phyloP scores from a whole-genome alignment of 2,797 vertebrate genomes.

The Enteromius treurensis region DNA sequence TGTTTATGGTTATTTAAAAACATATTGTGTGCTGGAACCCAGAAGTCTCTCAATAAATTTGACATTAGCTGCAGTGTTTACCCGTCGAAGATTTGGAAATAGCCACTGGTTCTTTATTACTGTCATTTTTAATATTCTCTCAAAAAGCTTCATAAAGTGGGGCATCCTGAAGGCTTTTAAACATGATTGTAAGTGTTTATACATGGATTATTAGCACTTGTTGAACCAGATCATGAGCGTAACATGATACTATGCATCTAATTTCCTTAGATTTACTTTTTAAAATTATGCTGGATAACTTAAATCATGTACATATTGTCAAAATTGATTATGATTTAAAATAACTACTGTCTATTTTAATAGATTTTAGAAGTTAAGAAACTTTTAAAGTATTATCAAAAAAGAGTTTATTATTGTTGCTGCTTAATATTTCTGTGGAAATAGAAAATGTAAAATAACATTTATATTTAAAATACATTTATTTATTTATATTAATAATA shows the following conservation, averaged over 20 bases:
- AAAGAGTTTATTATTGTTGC: not conserved
- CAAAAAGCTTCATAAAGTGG: not conserved
- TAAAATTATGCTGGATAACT: not conserved
- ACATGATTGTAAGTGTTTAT: not conserved
- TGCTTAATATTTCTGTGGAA: not conserved
- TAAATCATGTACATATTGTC: not conserved
- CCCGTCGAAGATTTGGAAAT: not conserved
- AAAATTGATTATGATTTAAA: no score
- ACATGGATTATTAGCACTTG: constrained; percentile 1
- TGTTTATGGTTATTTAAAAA: not conserved
- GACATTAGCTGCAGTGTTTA: not conserved
- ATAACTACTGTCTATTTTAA: no score
- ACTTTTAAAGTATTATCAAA: not conserved
- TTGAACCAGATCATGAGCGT: not conserved
- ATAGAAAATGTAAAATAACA: not conserved
- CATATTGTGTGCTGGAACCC: not conserved
- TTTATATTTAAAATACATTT: no score
- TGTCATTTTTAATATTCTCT: not conserved
- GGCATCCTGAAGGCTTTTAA: not conserved
- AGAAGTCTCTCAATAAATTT: not conserved
- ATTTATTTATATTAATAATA: no score
- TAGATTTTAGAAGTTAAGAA: no score
- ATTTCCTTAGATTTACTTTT: not conserved
- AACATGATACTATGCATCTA: not conserved
- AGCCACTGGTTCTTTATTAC: not conserved